These are phyloP conservation scores for Drosophila equinoxialis DNA, from an alignment of 1,140 invertebrate species.

Conservation along the genomic window DNA sequence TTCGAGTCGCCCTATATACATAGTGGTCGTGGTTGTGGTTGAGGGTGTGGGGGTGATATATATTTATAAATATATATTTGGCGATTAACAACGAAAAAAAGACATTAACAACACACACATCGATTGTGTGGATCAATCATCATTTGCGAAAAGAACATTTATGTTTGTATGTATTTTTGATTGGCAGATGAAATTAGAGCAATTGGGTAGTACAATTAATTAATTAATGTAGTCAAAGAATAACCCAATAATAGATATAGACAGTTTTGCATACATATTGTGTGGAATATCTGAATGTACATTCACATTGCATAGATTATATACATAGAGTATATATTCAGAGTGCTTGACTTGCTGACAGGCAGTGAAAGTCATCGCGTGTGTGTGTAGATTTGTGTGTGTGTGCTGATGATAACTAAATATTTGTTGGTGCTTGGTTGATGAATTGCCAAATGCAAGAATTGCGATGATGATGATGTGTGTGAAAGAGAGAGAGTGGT, in stretches of 20 bases:
- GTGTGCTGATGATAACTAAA: constrained; percentile 8
- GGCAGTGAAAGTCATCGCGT: constrained; percentile 23
- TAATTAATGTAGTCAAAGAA: constrained; percentile 22
- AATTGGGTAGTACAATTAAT: constrained; percentile 10
- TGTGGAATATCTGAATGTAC: constrained; percentile 28
- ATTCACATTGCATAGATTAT: constrained; percentile 14
- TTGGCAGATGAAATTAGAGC: constrained; percentile 37
- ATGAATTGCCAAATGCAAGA: constrained; percentile 48
- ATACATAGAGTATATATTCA: neutral
- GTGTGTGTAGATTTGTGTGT: constrained; percentile 4
- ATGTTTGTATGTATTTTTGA: constrained; percentile 13
- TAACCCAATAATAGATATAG: constrained; percentile 29
- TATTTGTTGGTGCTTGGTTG: constrained; percentile 37
- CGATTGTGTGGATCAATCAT: constrained; percentile 11
- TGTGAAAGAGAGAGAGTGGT: constrained; percentile 28
- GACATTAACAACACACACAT: neutral
- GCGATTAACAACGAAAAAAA: constrained; percentile 8
- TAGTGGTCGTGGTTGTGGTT: constrained; percentile 44
- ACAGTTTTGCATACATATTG: constrained; percentile 41
- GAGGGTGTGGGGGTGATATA: constrained; percentile 20
- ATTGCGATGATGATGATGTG: constrained; percentile 38
- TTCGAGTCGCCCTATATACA: constrained; percentile 82
- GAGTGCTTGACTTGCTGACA: constrained; percentile 2
- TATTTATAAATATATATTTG: constrained; percentile 26
- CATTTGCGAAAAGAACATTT: constrained; percentile 48